Base-by-base conservation (phyloP, 2,113 vertebrate species). In the Neodontobutis hainanensis region DNA sequence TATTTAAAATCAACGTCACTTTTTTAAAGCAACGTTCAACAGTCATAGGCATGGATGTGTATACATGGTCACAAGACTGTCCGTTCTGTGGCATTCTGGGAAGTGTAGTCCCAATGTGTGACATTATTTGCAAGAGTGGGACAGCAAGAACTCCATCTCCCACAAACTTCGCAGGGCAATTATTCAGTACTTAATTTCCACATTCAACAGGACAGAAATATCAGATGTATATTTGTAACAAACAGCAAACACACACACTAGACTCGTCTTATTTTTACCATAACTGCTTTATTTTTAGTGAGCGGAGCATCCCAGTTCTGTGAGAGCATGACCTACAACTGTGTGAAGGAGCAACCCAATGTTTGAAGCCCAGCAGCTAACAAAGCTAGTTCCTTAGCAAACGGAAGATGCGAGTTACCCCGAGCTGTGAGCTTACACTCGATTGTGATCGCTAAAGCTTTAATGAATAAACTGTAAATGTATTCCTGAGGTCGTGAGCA, bases 11-110 rank as follows among this genome's bases (percentile, higher is more conserved):
- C 19, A 27, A 27, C 19, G 19, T 27, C 19, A 27, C 19, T 27
- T 27, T 27, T 27, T 27, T 3, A 27, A 27, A 27, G 19, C 19
- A 27, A 27, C 19, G 19, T 27, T 27, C 19, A 27, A 27, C 19
- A 27, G 19, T 27, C 19, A 27, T 27, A 3, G 1, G 19, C 19
- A 27, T 27, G 19, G 19, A 27, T 27, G 3, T 27, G 19, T 27
- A 27, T 27, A 27, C 19, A 27, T 53, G 73, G 78, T 93, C 89
- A 92, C 70, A 83, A 73, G 90, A 88, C 72, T 61, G 44, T 62
- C 14, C 8, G 4, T 15, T 11, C 0, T 11, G 36, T 12, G 58
- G 83, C 66, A 77, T 86, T 27, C 16, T 84, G 86, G 91, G 90
- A 89, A 78, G 35, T 63, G 59, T 68, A 68, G 79, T 92, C 76